Evolutionary conservation across 2,797 vertebrate genomes (phyloP), one percentile per base, ranked within the genome.

Genomic region (Artibeus lituratus): DNA sequence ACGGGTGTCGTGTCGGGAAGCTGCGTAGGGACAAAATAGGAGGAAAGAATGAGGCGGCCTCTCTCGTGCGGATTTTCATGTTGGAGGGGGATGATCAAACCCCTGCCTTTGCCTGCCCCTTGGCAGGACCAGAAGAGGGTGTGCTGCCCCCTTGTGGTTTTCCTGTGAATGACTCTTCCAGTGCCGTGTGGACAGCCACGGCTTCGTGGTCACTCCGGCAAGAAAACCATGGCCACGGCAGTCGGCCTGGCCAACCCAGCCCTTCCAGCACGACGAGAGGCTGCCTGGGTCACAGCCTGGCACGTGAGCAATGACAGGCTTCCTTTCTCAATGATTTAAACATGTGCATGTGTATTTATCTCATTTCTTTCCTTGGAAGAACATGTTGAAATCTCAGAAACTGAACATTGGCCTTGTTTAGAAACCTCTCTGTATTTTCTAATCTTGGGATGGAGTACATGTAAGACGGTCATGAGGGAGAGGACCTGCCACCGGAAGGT

Each of bases 221-320:
- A 82, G 65, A 44, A 59, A 51, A 44, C 10, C 32, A 18, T 19
- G 57, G 42, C 10, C 6, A 5, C 5, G 7, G 42, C n/a, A 16
- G 3, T 32, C 26, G 55, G 53, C 51, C 3, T 22, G 24, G 9
- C 1, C 10, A 55, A 26, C 10, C 32, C 39, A 65, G 65, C 72
- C 5, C 62, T 74, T 87, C 5, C 57, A 35, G 59, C 32, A 14
- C 44, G 55, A 29, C 14, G 26, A 9, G 49, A 24, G 7, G 49
- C 35, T 65, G 10, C 10, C n/a, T 42, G 39, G 18, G 6, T n/a
- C 29, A 57, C 42, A 29, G 55, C 32, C 22, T 3, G 1, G 12
- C 7, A 29, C 1, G 9, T 37, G 29, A 49, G 26, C 4, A 16
- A 3, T 5, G n/a, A 19, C 7, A 16, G 47, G 7, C 10, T 29